Conservation (phyloP, 2,113 vertebrate genomes). For the Elgaria multicarinata region DNA sequence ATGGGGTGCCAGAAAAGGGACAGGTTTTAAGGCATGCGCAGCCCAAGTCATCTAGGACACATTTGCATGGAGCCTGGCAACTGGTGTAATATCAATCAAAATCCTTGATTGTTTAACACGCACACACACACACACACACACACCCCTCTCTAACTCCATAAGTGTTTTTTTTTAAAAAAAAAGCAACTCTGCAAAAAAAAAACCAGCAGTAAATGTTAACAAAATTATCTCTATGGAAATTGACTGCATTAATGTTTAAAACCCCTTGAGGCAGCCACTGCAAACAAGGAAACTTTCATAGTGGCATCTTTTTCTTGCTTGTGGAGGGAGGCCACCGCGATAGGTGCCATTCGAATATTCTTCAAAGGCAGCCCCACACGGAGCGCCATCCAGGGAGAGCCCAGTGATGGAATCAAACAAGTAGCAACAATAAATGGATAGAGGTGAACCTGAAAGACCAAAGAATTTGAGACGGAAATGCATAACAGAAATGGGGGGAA, state of each 20-base stretch:
- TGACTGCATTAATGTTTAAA: neutral
- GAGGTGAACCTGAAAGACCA: neutral
- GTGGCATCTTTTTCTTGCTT: neutral
- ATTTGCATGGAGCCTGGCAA: neutral
- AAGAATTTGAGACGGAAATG: neutral
- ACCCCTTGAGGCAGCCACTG: neutral
- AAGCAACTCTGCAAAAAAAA: neutral
- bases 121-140: too few species aligned
- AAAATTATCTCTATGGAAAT: neutral
- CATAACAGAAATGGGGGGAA: too few species aligned
- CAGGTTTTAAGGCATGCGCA: neutral
- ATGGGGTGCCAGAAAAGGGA: neutral
- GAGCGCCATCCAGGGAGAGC: neutral
- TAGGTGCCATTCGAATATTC: neutral
- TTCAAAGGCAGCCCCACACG: neutral
- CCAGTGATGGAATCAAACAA: neutral
- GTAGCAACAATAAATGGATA: neutral
- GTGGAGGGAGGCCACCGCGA: neutral
- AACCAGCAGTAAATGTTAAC: neutral
- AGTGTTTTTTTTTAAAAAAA: neutral
- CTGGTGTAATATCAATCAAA: neutral
- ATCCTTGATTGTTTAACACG: neutral
- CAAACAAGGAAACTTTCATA: neutral
- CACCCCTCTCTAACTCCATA: neutral
- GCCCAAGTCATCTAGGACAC: neutral